These are phyloP conservation scores for Pogonocichla stellata DNA, from an alignment of 2,113 vertebrate species.

Conservation along the genomic window DNA sequence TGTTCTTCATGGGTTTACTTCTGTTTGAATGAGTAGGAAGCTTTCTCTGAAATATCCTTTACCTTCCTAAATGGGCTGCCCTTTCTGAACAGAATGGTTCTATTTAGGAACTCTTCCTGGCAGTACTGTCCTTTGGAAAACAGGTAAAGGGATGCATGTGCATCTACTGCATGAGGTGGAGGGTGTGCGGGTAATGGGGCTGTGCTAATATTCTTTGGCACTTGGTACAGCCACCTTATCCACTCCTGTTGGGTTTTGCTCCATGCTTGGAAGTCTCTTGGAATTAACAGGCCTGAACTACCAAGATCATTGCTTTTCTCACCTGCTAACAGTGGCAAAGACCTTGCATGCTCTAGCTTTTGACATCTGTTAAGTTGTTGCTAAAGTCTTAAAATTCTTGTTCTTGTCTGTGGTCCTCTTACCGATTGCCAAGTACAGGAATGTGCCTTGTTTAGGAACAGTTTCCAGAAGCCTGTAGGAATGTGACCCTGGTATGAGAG, in stretches of 20 bases:
- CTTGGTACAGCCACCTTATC: background rate
- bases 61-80: background rate
- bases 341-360: background rate
- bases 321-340: background rate
- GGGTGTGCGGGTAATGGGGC: background rate
- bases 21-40: background rate
- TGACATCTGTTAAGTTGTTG: background rate
- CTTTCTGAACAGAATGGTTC: background rate
- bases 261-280: background rate
- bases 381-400: background rate
- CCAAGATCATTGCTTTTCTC: background rate
- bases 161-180: background rate
- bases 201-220: background rate
- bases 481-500: slow-evolving; percentile 48
- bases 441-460: slow-evolving; percentile 49
- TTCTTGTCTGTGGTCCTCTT: background rate
- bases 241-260: background rate
- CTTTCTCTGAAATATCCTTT: background rate
- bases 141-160: background rate
- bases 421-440: background rate
- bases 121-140: background rate
- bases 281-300: background rate
- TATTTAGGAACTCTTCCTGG: background rate
- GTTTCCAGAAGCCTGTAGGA: slow-evolving; percentile 24
- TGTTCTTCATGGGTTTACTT: background rate